phyloP scores from a whole-genome alignment of 2,113 vertebrate genomes.

The Rhombomys opimus region DNA sequence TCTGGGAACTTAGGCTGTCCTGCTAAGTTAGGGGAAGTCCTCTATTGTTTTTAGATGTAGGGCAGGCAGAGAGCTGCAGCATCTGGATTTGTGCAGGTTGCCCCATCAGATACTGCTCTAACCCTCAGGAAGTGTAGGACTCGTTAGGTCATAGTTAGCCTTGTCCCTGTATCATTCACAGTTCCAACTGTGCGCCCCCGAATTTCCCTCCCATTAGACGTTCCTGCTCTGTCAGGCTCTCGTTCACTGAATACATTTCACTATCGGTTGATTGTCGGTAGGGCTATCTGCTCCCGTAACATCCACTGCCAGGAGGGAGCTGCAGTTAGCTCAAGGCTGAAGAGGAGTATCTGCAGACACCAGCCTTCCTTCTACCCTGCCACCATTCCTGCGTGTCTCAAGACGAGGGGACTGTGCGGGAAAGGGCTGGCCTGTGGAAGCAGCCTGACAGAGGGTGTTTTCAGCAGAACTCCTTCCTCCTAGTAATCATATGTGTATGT shows the following conservation, averaged over 20 bases:
- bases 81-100: conserved; percentile 27
- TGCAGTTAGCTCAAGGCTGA: not conserved
- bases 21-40: conserved; percentile 9
- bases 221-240: not conserved
- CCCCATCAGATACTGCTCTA: conserved; percentile 26
- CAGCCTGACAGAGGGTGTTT: not conserved
- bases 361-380: not conserved
- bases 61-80: not conserved
- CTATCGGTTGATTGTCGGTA: not conserved
- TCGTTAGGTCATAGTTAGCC: not conserved
- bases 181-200: not conserved
- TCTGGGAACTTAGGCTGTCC: not conserved
- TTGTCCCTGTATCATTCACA: not conserved
- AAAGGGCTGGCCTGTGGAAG: not conserved
- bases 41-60: conserved; percentile 44
- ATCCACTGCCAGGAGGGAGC: not conserved
- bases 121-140: not conserved
- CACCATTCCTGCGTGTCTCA: not conserved
- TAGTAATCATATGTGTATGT: not conserved
- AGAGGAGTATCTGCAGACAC: not conserved
- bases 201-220: not conserved
- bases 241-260: not conserved
- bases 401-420: not conserved
- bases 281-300: not conserved
- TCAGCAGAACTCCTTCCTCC: not conserved